These are phyloP conservation scores for Urophycis tenuis DNA, from an alignment of 2,797 vertebrate genomes.

Conservation along the genomic window DNA sequence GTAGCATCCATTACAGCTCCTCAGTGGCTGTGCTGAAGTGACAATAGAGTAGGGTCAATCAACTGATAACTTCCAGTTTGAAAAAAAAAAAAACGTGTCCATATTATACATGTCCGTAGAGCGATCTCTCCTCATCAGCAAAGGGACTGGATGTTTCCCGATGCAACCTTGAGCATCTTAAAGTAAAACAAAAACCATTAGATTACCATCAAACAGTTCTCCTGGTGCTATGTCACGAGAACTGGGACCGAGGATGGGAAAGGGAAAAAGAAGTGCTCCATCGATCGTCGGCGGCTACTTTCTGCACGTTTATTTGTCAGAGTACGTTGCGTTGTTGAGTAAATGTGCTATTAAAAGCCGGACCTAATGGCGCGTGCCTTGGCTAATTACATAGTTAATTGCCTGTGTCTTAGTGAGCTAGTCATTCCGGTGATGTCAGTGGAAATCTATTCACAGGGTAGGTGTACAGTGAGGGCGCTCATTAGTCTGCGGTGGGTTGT, in stretches of 20 bases:
- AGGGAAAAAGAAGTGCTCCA: not conserved
- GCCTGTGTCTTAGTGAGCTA: slow-evolving; percentile 52
- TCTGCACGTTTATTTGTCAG: slow-evolving; percentile 43
- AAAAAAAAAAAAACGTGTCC: not conserved
- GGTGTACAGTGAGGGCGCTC: slow-evolving; percentile 30
- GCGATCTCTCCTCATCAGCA: not conserved
- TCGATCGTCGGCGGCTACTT: not conserved
- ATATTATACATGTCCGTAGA: not conserved
- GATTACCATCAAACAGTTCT: not conserved
- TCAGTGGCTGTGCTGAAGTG: not conserved
- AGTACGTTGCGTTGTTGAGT: slow-evolving; percentile 37
- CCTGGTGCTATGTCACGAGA: not conserved
- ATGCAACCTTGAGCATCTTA: not conserved
- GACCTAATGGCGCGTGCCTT: slow-evolving; percentile 36
- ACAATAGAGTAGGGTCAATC: not conserved
- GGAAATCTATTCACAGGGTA: slow-evolving; percentile 48
- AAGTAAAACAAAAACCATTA: not conserved
- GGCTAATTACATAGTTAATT: slow-evolving; percentile 53
- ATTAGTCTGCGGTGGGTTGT: slow-evolving; percentile 37
- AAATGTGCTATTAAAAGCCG: slow-evolving; percentile 55
- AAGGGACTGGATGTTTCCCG: not conserved
- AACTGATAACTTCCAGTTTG: not conserved
- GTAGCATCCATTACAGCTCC: not conserved
- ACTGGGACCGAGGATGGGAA: not conserved
- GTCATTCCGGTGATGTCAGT: slow-evolving; percentile 44